Evolutionary conservation across 2,797 vertebrate genomes (phyloP).

Genomic region (Mastacembelus armatus): DNA sequence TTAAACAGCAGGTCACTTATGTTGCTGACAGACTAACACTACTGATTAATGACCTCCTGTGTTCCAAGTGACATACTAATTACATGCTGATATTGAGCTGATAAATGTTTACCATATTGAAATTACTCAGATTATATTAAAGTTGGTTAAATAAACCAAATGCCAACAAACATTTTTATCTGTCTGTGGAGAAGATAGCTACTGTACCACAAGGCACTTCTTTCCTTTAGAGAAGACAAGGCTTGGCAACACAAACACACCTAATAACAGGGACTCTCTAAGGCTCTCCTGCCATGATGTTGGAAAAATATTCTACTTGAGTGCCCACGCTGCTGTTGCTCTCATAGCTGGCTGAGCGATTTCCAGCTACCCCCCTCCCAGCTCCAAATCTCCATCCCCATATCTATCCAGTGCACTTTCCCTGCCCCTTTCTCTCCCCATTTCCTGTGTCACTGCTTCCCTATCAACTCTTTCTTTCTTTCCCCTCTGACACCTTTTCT

Average conservation of each 20-base stretch:
- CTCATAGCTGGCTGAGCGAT: conserved; percentile 33
- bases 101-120: no score
- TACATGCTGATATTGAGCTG: no score
- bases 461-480: conserved; percentile 25
- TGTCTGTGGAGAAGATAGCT: background rate
- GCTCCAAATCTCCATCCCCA: conserved; percentile 31
- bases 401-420: conserved; percentile 48
- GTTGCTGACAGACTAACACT: background rate
- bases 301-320: conserved; percentile 68
- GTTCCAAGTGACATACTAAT: no score
- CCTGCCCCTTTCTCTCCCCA: conserved; percentile 50
- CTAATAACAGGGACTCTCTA: conserved; percentile 58
- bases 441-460: conserved; percentile 63
- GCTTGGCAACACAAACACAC: conserved; percentile 52
- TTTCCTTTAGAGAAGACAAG: conserved; percentile 37
- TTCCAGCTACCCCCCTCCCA: background rate
- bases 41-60: background rate
- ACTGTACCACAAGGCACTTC: conserved; percentile 21
- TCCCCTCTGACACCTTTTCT: conserved; percentile 24
- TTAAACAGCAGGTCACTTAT: background rate
- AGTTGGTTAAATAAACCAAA: no score
- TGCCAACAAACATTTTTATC: background rate
- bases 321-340: conserved; percentile 54
- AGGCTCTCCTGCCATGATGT: conserved; percentile 58
- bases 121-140: no score